A percentile compares a stretch with the other conserved stretches of the same genome.
phyloP scores from a whole-genome alignment of 2,888 invertebrate genomes.

The Pammene aurita region DNA sequence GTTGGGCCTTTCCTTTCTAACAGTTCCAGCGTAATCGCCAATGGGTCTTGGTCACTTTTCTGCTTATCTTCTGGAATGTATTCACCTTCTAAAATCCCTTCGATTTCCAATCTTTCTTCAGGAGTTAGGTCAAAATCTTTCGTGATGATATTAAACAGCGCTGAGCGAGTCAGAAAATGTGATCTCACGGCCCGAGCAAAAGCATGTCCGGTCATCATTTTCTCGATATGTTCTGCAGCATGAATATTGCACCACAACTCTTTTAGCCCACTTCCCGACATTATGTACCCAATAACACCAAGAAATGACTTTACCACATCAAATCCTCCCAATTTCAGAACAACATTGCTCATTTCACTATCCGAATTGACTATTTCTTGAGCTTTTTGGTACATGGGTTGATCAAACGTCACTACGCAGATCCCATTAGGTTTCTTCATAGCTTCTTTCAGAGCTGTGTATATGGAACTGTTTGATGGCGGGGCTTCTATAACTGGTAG shows the following conservation, averaged over 20 bases:
- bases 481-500: constrained; percentile 7
- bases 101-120: constrained; percentile 6
- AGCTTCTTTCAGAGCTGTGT: background rate
- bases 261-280: constrained; percentile 10
- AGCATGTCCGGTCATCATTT: constrained; percentile 8
- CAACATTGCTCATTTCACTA: background rate
- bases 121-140: constrained; percentile 10
- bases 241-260: constrained; percentile 12
- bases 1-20: constrained; percentile 6
- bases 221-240: background rate
- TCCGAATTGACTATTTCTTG: constrained; percentile 8
- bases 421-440: background rate
- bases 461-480: background rate
- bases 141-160: constrained; percentile 16
- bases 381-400: constrained; percentile 18
- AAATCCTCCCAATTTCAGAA: constrained; percentile 11
- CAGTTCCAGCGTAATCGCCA: constrained; percentile 3
- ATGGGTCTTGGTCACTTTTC: background rate
- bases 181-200: constrained; percentile 5
- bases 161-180: constrained; percentile 12
- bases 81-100: constrained; percentile 6
- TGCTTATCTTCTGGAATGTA: background rate
- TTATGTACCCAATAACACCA: constrained; percentile 6
- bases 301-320: constrained; percentile 10
- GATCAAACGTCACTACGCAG: constrained; percentile 21